Conservation (phyloP, 2,113 vertebrate genomes). For the Cyprinodon variegatus region DNA sequence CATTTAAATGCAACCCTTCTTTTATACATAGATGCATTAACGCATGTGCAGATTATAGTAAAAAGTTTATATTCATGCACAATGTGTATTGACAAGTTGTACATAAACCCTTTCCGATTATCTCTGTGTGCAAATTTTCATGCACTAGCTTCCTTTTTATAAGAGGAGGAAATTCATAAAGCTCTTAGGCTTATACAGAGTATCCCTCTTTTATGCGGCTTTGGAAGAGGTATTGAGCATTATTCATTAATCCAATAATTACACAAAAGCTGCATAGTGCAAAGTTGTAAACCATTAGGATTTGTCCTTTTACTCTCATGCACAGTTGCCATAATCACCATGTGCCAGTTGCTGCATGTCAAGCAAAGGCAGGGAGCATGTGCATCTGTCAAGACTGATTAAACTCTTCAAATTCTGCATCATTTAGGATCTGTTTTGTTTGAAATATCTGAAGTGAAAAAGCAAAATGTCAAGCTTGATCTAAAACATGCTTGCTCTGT, state of each 20-base stretch:
- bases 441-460: conserved; percentile 43
- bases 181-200: conserved; percentile 65
- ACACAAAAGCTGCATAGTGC: conserved; percentile 64
- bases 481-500: conserved; percentile 46
- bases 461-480: conserved; percentile 59
- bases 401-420: conserved; percentile 39
- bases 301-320: conserved; percentile 23
- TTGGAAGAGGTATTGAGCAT: conserved; percentile 82
- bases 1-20: conserved; percentile 72
- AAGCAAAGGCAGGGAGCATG: conserved; percentile 38
- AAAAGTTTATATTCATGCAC: neutral
- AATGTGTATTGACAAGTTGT: conserved; percentile 7
- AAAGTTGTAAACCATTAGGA: conserved; percentile 54
- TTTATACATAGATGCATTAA: neutral
- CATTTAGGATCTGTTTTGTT: conserved; percentile 49
- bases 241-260: conserved; percentile 87
- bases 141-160: conserved; percentile 66
- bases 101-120: conserved; percentile 28
- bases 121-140: conserved; percentile 78
- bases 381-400: conserved; percentile 59
- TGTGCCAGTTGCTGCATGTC: conserved; percentile 50
- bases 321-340: conserved; percentile 46
- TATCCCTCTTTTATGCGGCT: conserved; percentile 74
- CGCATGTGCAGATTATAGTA: neutral
- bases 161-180: conserved; percentile 21